Conservation (phyloP, 2,113 vertebrate genomes). For the Lasiurus borealis region DNA sequence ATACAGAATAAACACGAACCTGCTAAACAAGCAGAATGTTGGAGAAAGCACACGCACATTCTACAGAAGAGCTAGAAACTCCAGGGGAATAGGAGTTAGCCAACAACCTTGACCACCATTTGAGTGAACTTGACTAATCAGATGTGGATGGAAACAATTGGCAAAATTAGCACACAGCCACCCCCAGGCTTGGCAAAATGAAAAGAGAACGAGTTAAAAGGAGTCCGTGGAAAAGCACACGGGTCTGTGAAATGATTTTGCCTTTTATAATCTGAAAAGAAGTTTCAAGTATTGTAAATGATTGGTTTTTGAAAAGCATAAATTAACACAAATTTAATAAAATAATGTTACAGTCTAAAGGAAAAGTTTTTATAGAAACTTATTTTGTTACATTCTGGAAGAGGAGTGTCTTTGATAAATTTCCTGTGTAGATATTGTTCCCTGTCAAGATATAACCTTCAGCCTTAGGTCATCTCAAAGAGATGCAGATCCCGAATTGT, state of each 20-base stretch:
- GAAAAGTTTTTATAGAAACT: not conserved
- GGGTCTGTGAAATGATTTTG: not conserved
- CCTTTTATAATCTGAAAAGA: conserved; percentile 17
- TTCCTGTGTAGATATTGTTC: not conserved
- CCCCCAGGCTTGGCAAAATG: not conserved
- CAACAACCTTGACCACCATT: not conserved
- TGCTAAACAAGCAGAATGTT: conserved; percentile 64
- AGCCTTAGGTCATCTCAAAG: not conserved
- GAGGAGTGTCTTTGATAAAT: not conserved
- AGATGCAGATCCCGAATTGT: not conserved
- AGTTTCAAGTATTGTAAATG: not conserved
- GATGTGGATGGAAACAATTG: not conserved
- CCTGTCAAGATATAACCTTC: not conserved
- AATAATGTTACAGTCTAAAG: not conserved
- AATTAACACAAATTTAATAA: not conserved
- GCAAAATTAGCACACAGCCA: not conserved
- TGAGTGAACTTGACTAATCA: not conserved
- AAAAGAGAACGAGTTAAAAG: not conserved
- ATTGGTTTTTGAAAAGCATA: not conserved
- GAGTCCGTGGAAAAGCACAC: not conserved
- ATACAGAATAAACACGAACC: conserved; percentile 75
- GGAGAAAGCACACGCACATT: conserved; percentile 35
- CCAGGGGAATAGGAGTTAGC: not conserved
- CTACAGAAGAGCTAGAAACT: conserved; percentile 15
- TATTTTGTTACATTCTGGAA: not conserved